A percentile compares a stretch with the other conserved stretches of the same genome.
phyloP scores from a whole-genome alignment of 1,140 invertebrate species.

The Dryas iulia region DNA sequence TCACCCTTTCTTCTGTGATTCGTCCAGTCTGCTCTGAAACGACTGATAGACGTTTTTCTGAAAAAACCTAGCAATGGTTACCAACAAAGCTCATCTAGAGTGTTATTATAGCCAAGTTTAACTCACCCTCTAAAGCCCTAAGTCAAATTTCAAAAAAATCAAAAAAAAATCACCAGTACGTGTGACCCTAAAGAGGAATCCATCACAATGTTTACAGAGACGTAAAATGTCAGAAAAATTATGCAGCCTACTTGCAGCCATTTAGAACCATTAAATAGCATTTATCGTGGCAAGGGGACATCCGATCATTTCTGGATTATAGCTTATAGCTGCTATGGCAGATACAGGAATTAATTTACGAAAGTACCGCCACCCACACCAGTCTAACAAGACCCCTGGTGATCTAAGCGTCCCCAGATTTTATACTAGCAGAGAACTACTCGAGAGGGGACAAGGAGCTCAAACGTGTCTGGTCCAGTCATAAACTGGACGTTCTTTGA shows the following conservation, averaged over 20 bases:
- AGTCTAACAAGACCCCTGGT: constrained; percentile 45
- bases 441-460: constrained; percentile 33
- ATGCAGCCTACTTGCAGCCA: constrained; percentile 19
- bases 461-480: constrained; percentile 41
- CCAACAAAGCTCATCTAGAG: too few species aligned
- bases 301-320: constrained; percentile 77
- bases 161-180: neutral
- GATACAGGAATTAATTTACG: constrained; percentile 75
- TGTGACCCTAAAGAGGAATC: neutral
- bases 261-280: constrained; percentile 61
- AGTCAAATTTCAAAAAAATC: neutral
- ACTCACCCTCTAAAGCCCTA: neutral
- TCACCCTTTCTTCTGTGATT: too few species aligned
- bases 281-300: constrained; percentile 64
- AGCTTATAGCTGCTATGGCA: constrained; percentile 60
- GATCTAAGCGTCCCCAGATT: constrained; percentile 30
- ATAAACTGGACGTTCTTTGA: constrained; percentile 74
- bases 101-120: neutral
- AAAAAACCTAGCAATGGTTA: too few species aligned
- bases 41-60: too few species aligned
- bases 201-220: constrained; percentile 2
- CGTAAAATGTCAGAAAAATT: constrained; percentile 4
- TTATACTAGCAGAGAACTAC: constrained; percentile 3
- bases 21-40: too few species aligned
- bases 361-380: constrained; percentile 50